phyloP scores from a whole-genome alignment of 2,888 invertebrate genomes.

The Drosophila eohydei region DNA sequence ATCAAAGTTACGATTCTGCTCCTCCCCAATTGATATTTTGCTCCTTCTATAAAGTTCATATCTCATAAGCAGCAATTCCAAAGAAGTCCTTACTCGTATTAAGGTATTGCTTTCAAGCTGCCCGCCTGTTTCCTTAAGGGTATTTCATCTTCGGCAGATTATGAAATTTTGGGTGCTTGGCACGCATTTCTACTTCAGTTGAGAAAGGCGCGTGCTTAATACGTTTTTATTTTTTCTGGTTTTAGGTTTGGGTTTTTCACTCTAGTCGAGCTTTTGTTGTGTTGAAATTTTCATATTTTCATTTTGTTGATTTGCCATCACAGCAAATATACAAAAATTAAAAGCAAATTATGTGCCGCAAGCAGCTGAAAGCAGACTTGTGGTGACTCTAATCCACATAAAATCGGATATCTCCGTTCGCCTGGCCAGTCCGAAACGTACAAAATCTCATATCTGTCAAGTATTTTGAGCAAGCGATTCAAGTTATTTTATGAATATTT shows the following conservation, averaged over 20 bases:
- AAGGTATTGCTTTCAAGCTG: neutral
- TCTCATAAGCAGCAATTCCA: neutral
- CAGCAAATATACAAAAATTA: constrained; percentile 61
- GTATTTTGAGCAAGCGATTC: constrained; percentile 23
- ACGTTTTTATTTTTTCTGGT: constrained; percentile 51
- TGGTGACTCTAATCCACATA: constrained; percentile 11
- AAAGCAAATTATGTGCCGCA: constrained; percentile 67
- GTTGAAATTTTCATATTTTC: constrained; percentile 29
- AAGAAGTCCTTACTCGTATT: neutral
- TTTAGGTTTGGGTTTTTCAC: constrained; percentile 37
- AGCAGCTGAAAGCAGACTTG: constrained; percentile 5
- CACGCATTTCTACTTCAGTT: constrained; percentile 57
- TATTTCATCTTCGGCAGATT: neutral
- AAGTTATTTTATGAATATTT: constrained; percentile 42
- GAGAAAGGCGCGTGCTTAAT: constrained; percentile 59
- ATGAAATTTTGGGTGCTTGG: constrained; percentile 14
- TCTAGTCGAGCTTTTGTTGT: constrained; percentile 30
- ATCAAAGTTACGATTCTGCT: neutral
- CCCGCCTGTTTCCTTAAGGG: neutral
- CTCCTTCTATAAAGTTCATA: neutral
- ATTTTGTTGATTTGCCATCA: constrained; percentile 49
- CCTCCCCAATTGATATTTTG: neutral
- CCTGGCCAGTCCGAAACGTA: neutral
- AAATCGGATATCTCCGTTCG: neutral
- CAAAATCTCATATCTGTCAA: constrained; percentile 10